Percentiles rank a stretch among this genome's conserved stretches.
phyloP scores from a whole-genome alignment of 2,797 vertebrate genomes.

The Acanthiza pusilla region DNA sequence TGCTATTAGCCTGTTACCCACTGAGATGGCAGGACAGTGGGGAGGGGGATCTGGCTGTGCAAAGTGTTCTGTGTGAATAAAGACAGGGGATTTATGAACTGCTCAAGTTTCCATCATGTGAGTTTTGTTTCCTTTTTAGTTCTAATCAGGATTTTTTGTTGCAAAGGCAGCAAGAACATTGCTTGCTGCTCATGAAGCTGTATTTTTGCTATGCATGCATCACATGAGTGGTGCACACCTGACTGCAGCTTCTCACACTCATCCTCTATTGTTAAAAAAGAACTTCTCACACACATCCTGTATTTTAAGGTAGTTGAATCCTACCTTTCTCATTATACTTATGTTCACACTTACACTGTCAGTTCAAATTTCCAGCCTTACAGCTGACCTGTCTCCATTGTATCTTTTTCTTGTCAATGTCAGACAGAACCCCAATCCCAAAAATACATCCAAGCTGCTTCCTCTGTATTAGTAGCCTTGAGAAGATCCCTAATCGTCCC shows the following conservation, averaged over 20 bases:
- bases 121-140: background rate
- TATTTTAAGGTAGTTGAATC: background rate
- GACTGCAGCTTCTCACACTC: background rate
- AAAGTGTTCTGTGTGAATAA: background rate
- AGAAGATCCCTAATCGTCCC: background rate
- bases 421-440: background rate
- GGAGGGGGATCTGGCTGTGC: background rate
- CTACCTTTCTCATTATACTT: background rate
- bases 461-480: background rate
- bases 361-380: background rate
- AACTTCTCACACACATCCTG: background rate
- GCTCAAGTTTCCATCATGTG: background rate
- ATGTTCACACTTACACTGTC: background rate
- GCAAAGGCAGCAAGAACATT: background rate
- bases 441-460: background rate
- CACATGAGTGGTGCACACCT: no score
- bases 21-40: background rate
- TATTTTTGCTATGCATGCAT: background rate
- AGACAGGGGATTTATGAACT: constrained; percentile 5
- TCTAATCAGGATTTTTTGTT: background rate
- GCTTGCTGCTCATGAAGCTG: background rate
- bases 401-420: background rate
- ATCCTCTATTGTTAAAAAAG: background rate
- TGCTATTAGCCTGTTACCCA: background rate
- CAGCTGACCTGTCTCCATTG: background rate